These are phyloP conservation scores for Pseudomyrmex concolor DNA, from an alignment of 1,140 invertebrate genomes.

Conservation along the genomic window DNA sequence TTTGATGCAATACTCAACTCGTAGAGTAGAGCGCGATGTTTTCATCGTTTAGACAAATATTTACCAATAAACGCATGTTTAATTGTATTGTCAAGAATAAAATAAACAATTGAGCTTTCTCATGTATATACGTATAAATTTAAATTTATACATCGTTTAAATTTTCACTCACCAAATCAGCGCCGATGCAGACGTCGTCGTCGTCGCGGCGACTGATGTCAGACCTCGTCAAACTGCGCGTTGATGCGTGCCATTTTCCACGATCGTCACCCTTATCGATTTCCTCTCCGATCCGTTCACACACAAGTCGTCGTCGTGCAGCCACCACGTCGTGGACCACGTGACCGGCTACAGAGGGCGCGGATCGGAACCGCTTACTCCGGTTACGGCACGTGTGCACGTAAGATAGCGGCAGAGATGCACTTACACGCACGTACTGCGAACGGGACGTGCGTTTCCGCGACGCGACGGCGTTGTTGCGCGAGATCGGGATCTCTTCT, in stretches of 20 bases:
- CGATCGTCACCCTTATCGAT: constrained; percentile 30
- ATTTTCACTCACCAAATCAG: constrained; percentile 44
- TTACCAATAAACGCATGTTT: not conserved
- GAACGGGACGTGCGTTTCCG: constrained; percentile 59
- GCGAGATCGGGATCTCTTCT: not conserved
- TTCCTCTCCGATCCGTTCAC: constrained; percentile 5
- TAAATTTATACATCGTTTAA: not conserved
- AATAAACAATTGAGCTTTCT: not conserved
- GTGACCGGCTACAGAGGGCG: constrained; percentile 14
- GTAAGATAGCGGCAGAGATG: not conserved
- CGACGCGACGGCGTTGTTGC: not conserved
- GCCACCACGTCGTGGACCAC: constrained; percentile 32
- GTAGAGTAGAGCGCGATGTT: too few relatives aligned
- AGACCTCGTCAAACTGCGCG: not conserved
- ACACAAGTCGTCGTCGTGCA: not conserved
- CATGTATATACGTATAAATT: not conserved
- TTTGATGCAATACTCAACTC: not conserved
- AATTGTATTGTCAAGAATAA: too few relatives aligned
- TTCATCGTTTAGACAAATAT: not conserved
- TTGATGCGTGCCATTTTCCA: constrained; percentile 15
- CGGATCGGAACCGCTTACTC: not conserved
- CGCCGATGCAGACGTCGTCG: constrained; percentile 12
- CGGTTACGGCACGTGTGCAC: not conserved
- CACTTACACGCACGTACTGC: not conserved
- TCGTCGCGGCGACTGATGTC: not conserved